A percentile compares a stretch with the other conserved stretches of the same genome.
Evolutionary conservation across 2,797 vertebrate species (phyloP).

Genomic region (Sebastes aleutianus): DNA sequence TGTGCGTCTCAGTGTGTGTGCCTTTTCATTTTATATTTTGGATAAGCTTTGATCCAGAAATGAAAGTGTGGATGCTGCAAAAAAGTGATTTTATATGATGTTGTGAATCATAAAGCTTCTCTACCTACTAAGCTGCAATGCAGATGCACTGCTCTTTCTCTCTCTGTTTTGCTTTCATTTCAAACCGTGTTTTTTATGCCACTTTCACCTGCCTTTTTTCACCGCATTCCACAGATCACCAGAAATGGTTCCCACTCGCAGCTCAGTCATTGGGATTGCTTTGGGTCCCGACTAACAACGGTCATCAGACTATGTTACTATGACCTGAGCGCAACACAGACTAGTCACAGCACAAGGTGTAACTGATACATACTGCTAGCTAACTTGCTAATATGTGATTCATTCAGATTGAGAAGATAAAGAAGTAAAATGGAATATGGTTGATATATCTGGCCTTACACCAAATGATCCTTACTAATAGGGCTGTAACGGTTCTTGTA

Average conservation of each 20-base stretch:
- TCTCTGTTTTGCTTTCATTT: not conserved
- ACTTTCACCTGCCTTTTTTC: not conserved
- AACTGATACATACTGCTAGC: too few relatives aligned
- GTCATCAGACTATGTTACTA: not conserved
- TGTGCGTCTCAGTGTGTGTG: not conserved
- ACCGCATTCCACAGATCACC: not conserved
- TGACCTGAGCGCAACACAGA: not conserved
- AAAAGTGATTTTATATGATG: not conserved
- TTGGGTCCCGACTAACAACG: not conserved
- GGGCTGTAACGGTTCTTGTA: too few relatives aligned
- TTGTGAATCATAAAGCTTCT: not conserved
- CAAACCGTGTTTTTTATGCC: not conserved
- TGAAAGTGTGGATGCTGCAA: slow-evolving; percentile 3
- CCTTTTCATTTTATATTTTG: slow-evolving; percentile 4
- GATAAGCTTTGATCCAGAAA: slow-evolving; percentile 12
- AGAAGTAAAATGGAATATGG: too few relatives aligned
- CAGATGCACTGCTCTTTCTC: not conserved
- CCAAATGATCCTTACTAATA: too few relatives aligned
- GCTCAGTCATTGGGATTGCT: not conserved
- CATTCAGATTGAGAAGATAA: too few relatives aligned
- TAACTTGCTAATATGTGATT: too few relatives aligned
- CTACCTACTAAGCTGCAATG: not conserved
- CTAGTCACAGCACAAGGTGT: not conserved
- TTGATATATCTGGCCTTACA: too few relatives aligned
- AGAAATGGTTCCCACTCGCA: not conserved